Conservation (phyloP, 2,888 invertebrate species). For the Agrotis ipsilon region DNA sequence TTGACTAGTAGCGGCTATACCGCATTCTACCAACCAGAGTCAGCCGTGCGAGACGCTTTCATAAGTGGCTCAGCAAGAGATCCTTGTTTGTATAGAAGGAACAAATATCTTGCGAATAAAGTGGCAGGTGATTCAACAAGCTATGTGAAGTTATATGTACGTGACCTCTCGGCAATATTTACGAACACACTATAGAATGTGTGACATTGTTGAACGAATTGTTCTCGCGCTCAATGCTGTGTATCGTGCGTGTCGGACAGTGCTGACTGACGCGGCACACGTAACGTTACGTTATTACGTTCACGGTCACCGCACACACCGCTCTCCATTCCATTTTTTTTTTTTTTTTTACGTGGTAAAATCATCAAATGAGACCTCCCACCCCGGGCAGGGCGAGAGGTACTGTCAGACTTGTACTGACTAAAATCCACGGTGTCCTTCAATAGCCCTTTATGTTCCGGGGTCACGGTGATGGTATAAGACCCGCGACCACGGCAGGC, state of each 20-base stretch:
- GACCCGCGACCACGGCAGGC: too few species aligned
- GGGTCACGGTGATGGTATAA: too few species aligned
- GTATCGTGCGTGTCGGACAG: neutral
- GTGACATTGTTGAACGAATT: neutral
- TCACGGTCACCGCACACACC: constrained; percentile 11
- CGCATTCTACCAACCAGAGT: constrained; percentile 2
- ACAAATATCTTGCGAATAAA: neutral
- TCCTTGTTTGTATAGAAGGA: neutral
- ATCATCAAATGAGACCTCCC: too few species aligned
- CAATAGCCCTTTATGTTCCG: too few species aligned
- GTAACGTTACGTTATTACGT: neutral
- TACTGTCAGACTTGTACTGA: too few species aligned
- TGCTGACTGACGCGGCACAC: too few species aligned
- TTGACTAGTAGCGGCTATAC: neutral
- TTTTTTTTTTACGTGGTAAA: too few species aligned
- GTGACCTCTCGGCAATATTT: neutral
- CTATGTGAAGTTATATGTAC: neutral
- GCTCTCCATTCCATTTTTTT: too few species aligned
- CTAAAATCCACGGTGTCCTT: too few species aligned
- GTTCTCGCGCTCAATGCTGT: neutral
- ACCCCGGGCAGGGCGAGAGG: too few species aligned
- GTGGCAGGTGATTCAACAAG: neutral
- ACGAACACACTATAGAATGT: neutral
- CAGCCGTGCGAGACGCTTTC: constrained; percentile 19
- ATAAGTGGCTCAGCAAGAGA: constrained; percentile 13